Conservation (phyloP, 37 sponge, comb jelly and placozoan species). For the Axinella damicornis region DNA sequence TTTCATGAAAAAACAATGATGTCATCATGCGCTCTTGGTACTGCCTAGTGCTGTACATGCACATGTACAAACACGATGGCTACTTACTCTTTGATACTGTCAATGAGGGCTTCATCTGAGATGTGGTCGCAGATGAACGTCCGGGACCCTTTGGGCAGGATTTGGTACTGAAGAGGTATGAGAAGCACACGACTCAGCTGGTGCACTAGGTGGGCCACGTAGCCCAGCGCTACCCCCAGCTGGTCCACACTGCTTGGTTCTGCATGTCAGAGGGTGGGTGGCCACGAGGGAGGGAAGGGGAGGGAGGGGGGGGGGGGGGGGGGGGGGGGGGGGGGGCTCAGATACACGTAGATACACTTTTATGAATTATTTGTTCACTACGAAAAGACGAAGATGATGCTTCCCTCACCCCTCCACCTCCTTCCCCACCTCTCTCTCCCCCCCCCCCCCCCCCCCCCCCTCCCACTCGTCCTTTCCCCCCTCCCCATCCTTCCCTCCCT, state of each 20-base stretch:
- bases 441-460: too few species aligned
- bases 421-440: too few species aligned
- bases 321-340: background rate
- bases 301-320: background rate
- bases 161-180: conserved; percentile 60
- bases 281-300: background rate
- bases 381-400: too few species aligned
- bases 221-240: conserved; percentile 71
- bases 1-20: too few species aligned
- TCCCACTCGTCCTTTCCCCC: too few species aligned
- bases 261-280: too few species aligned
- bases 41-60: too few species aligned
- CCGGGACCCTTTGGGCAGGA: conserved; percentile 42
- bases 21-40: too few species aligned
- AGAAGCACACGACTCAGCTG: conserved; percentile 40
- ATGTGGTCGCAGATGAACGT: conserved; percentile 59
- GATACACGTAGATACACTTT: too few species aligned
- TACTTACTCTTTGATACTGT: conserved; percentile 67
- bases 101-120: conserved; percentile 37
- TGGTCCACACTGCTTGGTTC: conserved; percentile 42
- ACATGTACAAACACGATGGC: background rate
- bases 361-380: too few species aligned
- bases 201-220: conserved; percentile 59
- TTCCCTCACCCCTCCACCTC: too few species aligned
- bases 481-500: too few species aligned